Percentiles rank a stretch among this genome's conserved stretches.
phyloP scores from a whole-genome alignment of 2,888 invertebrate genomes.

The Polyploca ridens region DNA sequence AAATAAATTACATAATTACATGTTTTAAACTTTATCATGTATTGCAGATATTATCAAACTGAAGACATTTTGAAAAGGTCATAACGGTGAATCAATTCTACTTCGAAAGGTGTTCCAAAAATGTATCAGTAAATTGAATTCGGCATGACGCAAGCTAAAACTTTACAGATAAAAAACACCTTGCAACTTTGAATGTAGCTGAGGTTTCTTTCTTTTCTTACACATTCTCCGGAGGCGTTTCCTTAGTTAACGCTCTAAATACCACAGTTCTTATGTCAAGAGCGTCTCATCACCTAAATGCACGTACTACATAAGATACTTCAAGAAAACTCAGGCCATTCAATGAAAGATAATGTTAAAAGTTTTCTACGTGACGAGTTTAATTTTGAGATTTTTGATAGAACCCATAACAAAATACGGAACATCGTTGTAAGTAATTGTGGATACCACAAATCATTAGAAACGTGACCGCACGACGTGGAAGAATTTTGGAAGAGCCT shows the following conservation, averaged over 20 bases:
- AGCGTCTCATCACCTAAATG: conserved; percentile 25
- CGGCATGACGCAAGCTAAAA: background rate
- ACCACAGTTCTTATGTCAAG: conserved; percentile 24
- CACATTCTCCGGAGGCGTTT: conserved; percentile 22
- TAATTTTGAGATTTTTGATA: conserved; percentile 1
- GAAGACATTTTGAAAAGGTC: background rate
- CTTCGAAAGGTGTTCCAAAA: background rate
- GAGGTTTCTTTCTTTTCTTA: conserved; percentile 1
- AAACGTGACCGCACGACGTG: conserved; percentile 49
- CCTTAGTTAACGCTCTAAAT: conserved; percentile 19
- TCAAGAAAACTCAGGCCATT: conserved; percentile 18
- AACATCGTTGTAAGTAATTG: conserved; percentile 35
- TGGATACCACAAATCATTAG: conserved; percentile 44
- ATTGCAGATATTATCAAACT: background rate
- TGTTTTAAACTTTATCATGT: too few relatives aligned
- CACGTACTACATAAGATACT: conserved; percentile 19
- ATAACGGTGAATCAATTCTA: background rate
- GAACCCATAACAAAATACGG: conserved; percentile 27
- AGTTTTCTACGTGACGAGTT: conserved; percentile 16
- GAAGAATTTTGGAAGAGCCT: conserved; percentile 42
- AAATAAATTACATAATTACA: too few relatives aligned
- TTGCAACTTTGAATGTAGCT: background rate
- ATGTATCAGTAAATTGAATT: background rate
- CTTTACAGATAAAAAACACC: background rate
- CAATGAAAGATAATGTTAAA: conserved; percentile 15